Conservation (phyloP, 2,888 invertebrate species). For the Exephanes ischioxanthus region DNA sequence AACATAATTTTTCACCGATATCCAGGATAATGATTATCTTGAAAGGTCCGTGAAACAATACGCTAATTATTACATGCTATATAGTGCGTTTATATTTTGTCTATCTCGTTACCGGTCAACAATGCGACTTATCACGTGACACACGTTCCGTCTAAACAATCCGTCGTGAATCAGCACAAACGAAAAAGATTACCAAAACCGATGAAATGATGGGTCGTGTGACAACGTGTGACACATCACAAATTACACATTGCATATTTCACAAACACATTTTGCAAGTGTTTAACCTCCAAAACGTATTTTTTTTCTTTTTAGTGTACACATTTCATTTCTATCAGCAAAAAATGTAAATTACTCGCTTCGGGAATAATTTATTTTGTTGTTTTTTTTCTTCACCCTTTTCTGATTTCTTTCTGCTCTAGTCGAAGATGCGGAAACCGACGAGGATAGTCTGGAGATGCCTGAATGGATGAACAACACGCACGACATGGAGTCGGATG, state of each 20-base stretch:
- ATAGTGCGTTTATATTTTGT: neutral
- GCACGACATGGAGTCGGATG: neutral
- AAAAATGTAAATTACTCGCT: neutral
- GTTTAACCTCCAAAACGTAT: neutral
- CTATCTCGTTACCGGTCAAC: neutral
- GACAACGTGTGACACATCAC: neutral
- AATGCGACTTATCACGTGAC: neutral
- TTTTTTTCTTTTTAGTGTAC: neutral
- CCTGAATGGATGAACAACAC: slow-evolving; percentile 7
- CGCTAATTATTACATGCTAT: neutral
- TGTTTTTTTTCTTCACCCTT: neutral
- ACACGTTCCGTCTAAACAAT: slow-evolving; percentile 1
- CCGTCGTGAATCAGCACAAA: neutral
- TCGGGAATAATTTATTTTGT: neutral
- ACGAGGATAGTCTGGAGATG: neutral
- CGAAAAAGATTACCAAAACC: neutral
- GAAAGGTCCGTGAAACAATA: neutral
- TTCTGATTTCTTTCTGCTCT: neutral
- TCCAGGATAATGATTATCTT: slow-evolving; percentile 1
- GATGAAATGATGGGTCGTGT: neutral
- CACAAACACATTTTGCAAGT: neutral
- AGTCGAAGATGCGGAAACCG: neutral
- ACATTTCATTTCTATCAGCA: neutral
- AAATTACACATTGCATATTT: neutral
- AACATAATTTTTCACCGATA: neutral